These are phyloP conservation scores for Sminthurides aquaticus DNA, from an alignment of 2,888 invertebrate species.

Conservation along the genomic window DNA sequence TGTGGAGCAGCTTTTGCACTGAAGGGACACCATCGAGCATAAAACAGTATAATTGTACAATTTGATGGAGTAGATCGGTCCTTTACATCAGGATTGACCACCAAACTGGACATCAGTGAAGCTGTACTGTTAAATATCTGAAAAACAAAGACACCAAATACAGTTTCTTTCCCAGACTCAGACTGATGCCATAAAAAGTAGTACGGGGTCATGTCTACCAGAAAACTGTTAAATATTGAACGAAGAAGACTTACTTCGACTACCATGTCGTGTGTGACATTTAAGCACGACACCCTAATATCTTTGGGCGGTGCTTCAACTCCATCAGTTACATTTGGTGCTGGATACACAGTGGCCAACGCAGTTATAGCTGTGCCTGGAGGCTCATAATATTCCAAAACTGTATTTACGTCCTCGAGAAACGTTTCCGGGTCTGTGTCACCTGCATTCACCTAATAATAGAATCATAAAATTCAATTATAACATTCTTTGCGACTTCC, in stretches of 20 bases:
- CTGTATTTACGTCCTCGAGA: slow-evolving; percentile 16
- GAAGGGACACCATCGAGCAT: slow-evolving; percentile 80
- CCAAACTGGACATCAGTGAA: slow-evolving; percentile 57
- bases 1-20: slow-evolving; percentile 83
- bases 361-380: slow-evolving; percentile 1
- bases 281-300: slow-evolving; percentile 17
- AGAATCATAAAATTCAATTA: neutral
- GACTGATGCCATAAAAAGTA: too few relatives aligned
- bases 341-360: slow-evolving; percentile 10
- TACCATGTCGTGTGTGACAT: neutral
- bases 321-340: neutral
- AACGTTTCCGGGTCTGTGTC: slow-evolving; percentile 16
- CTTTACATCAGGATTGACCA: slow-evolving; percentile 59
- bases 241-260: slow-evolving; percentile 15
- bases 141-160: too few relatives aligned
- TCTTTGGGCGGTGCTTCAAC: slow-evolving; percentile 3
- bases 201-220: too few relatives aligned
- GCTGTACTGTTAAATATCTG: slow-evolving; percentile 65
- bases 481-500: too few relatives aligned
- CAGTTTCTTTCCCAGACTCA: neutral
- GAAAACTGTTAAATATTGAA: too few relatives aligned
- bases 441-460: neutral
- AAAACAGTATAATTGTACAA: slow-evolving; percentile 69
- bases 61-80: slow-evolving; percentile 57
- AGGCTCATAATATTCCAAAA: neutral